Evolutionary conservation across 2,797 vertebrate species (phyloP).

Genomic region (Scomberomorus guttatus): DNA sequence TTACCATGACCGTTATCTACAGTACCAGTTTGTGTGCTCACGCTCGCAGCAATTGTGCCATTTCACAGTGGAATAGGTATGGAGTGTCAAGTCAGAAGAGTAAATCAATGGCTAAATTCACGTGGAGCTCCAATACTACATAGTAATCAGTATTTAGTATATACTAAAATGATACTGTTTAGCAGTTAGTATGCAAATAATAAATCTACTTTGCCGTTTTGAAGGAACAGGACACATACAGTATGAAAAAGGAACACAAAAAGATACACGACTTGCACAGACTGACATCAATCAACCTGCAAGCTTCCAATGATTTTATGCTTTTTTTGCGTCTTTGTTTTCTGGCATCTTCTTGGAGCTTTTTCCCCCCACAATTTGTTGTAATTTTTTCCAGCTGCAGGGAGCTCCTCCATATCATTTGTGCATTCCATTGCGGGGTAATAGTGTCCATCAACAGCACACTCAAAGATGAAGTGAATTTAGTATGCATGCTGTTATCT

Average conservation of each 20-base stretch:
- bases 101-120: not conserved
- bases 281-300: conserved; percentile 12
- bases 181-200: too few relatives aligned
- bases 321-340: conserved; percentile 14
- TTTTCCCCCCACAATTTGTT: conserved; percentile 40
- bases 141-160: not conserved
- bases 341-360: conserved; percentile 24
- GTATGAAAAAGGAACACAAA: not conserved
- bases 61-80: conserved; percentile 13
- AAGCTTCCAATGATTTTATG: not conserved
- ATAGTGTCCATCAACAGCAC: conserved; percentile 61
- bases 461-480: conserved; percentile 57
- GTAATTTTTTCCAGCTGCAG: conserved; percentile 56
- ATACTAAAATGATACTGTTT: too few relatives aligned
- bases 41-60: conserved; percentile 13
- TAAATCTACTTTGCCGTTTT: not conserved
- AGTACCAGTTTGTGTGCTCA: conserved; percentile 17
- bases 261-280: not conserved
- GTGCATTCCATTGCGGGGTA: conserved; percentile 40
- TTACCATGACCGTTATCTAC: conserved; percentile 30
- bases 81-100: not conserved
- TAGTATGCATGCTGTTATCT: conserved; percentile 54
- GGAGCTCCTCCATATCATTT: conserved; percentile 42
- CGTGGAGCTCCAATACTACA: not conserved
- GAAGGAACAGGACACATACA: not conserved